Percentiles rank a stretch among this genome's conserved stretches.
Conservation (phyloP, 2,888 invertebrate genomes). For the Zygaena filipendulae region DNA sequence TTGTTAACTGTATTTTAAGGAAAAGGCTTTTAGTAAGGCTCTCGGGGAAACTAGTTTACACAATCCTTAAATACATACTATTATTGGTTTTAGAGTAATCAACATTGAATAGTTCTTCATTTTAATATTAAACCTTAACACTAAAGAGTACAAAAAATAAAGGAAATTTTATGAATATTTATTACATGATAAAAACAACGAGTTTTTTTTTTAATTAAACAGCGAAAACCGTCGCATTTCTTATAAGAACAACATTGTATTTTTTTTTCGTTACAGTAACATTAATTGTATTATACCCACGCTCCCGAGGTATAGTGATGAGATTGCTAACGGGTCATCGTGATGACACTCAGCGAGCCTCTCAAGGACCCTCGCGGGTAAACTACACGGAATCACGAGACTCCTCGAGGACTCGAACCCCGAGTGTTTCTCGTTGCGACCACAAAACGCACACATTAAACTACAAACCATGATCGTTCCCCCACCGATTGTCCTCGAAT, state of each 20-base stretch:
- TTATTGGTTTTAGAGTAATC: conserved; percentile 66
- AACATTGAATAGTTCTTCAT: conserved; percentile 66
- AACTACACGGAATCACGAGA: conserved; percentile 8
- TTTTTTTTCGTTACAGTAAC: conserved; percentile 61
- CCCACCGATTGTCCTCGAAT: conserved; percentile 61
- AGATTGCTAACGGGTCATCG: conserved; percentile 31
- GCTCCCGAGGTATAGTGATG: conserved; percentile 43
- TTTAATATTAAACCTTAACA: conserved; percentile 62
- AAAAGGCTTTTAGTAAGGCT: conserved; percentile 65
- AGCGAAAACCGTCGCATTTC: conserved; percentile 60
- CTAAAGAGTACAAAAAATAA: conserved; percentile 70
- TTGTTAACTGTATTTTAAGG: conserved; percentile 53
- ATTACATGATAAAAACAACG: conserved; percentile 69
- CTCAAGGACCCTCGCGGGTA: conserved; percentile 17
- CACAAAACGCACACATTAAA: conserved; percentile 18
- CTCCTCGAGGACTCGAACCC: neutral
- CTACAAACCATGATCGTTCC: conserved; percentile 50
- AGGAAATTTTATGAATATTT: conserved; percentile 68
- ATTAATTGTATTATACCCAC: conserved; percentile 48
- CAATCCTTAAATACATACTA: conserved; percentile 54
- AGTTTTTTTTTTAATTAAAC: no score
- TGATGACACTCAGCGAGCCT: conserved; percentile 21
- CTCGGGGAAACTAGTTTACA: conserved; percentile 64
- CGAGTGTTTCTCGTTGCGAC: conserved; percentile 9
- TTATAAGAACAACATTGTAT: conserved; percentile 66